A percentile compares a stretch with the other conserved stretches of the same genome.
Evolutionary conservation across 2,113 vertebrate genomes (phyloP).

Genomic region (Dicentrarchus labrax): DNA sequence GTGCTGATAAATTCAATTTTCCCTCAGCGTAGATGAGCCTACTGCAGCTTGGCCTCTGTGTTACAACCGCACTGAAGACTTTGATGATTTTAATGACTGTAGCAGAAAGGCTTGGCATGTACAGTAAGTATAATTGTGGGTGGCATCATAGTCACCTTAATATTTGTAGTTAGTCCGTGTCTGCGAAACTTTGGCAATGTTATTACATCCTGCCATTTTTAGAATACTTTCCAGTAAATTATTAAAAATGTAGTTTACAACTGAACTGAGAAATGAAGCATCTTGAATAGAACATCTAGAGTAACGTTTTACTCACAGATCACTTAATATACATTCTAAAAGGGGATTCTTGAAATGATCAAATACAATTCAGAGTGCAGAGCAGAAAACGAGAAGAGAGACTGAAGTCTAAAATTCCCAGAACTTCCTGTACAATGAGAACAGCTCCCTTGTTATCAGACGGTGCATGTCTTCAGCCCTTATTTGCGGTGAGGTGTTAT

Average conservation of each 20-base stretch:
- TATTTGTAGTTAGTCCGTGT: slow-evolving; percentile 37
- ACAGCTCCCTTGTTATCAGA: slow-evolving; percentile 73
- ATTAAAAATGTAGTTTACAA: slow-evolving; percentile 46
- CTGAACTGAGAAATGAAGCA: slow-evolving; percentile 22
- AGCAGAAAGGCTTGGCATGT: no score
- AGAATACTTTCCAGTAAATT: slow-evolving; percentile 19
- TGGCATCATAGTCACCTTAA: slow-evolving; percentile 1
- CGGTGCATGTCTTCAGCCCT: slow-evolving; percentile 61
- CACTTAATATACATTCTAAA: background rate
- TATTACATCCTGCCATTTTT: slow-evolving; percentile 41
- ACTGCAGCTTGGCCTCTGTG: slow-evolving; percentile 28
- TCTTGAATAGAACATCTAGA: background rate
- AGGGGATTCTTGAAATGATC: background rate
- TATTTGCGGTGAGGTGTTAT: slow-evolving; percentile 77
- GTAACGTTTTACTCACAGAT: background rate
- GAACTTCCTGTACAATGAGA: slow-evolving; percentile 24
- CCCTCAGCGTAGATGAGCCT: slow-evolving; percentile 22
- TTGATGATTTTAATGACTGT: slow-evolving; percentile 1
- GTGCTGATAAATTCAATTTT: slow-evolving; percentile 63
- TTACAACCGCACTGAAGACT: slow-evolving; percentile 8
- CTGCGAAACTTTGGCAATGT: slow-evolving; percentile 31
- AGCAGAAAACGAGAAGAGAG: background rate
- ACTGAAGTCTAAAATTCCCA: background rate
- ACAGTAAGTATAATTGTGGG: slow-evolving; percentile 10
- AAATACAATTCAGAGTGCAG: background rate